These are phyloP conservation scores for Corythaixoides concolor DNA, from an alignment of 2,113 vertebrate genomes.

Conservation along the genomic window DNA sequence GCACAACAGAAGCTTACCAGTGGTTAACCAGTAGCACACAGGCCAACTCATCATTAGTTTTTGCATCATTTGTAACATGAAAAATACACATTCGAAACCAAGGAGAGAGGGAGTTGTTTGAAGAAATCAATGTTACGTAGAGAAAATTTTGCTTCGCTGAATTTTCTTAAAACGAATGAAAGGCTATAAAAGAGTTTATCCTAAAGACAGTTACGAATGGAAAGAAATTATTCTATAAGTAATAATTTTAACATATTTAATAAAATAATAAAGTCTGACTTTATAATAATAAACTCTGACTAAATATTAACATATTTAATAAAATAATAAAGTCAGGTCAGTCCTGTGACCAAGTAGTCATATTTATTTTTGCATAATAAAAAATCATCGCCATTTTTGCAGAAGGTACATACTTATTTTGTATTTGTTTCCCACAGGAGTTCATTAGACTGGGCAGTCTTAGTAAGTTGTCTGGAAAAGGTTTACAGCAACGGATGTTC, in stretches of 20 bases:
- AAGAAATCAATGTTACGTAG: neutral
- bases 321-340: neutral
- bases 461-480: slow-evolving; percentile 97
- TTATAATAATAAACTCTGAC: too few species aligned
- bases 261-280: neutral
- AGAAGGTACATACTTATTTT: neutral
- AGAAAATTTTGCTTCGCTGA: neutral
- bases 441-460: slow-evolving; percentile 97
- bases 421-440: slow-evolving; percentile 78
- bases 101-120: neutral
- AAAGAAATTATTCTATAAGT: neutral
- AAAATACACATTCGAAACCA: neutral
- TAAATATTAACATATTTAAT: too few species aligned
- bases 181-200: neutral
- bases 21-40: neutral
- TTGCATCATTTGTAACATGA: neutral
- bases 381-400: neutral
- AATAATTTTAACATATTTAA: neutral
- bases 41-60: neutral
- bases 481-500: slow-evolving; percentile 98
- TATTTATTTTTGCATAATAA: neutral
- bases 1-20: neutral
- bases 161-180: neutral
- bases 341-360: neutral
- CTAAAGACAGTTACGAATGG: neutral